Base-by-base conservation (phyloP, 2,797 vertebrate species). In the Phrynocephalus guinanensis region DNA sequence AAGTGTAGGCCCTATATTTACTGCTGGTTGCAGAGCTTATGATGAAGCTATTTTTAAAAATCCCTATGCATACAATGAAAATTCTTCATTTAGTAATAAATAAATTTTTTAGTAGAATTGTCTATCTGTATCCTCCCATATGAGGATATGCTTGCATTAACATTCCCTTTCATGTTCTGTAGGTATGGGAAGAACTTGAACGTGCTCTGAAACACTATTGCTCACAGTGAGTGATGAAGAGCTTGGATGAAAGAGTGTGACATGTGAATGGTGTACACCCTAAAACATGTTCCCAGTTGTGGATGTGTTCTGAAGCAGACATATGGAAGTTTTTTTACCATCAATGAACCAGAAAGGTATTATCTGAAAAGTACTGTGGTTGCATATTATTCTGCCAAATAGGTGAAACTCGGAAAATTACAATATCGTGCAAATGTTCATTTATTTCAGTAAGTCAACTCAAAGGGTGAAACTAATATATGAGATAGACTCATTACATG, bases 341-440 rank as follows among this genome's bases (percentile, higher is more conserved):
- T 76, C 83, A 44, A 20, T 1, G 72, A 22, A 72, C 56, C 33
- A 30, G 50, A 70, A 6, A 83, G 7, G 10, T n/a, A 33, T 48
- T 66, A 10, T 67, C 60, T 15, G 38, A 48, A 85, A 85, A 85
- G 26, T 6, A 13, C 10, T n/a, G 60, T 26, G 56, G 7, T 38
- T 60, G 77, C 50, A 56, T 79, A 79, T 83, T 83, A 82, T 16
- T 3, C 50, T 56, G 68, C 20, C 68, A 72, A 72, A 56, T 83
- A 82, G 70, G 44, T 44, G 38, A 44, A 44, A 44, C 38, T 44
- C 38, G 5, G 38, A 44, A 44, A 44, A 44, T 44, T 44, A 44
- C 38, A 44, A 44, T 44, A 44, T 5, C 38, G 38, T 44, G 38
- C 38, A 44, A 44, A 44, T 5, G 38, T 44, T 44, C 38, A 44